Evolutionary conservation across 2,113 vertebrate species (phyloP), one percentile per base, ranked within the genome.

Genomic region (Suricata suricatta): DNA sequence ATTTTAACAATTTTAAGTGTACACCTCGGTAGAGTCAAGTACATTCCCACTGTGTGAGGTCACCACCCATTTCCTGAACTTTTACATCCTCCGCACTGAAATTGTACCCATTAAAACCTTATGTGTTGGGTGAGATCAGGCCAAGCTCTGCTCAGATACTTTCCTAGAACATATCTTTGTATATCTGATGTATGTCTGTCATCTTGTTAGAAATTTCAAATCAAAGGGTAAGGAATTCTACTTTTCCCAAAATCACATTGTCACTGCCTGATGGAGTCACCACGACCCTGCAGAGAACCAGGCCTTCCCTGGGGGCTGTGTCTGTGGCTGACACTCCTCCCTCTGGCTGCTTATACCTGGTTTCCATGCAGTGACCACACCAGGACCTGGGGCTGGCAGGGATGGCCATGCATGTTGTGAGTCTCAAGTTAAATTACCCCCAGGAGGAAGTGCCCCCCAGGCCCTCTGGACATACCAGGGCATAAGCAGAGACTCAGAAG

Each of bases 181-280:
- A 25, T 68, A 5, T 0, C 64, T 38, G 54, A 21, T 11, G 1
- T 16, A 14, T 6, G 1, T 83, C 83, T 72, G 0, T 3, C 14
- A 23, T 69, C 63, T 89, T 33, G 13, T 52, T 35, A 17, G 27
- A 89, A 9, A 63, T 82, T 89, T 77, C 60, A 66, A 2, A 47
- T 74, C 79, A 87, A 76, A 77, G 15, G 16, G 33, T 64, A 54
- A 94, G 52, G 41, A 33, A 16, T 60, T 57, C 15, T 0, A 44
- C 38, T 63, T 81, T 64, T 81, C 6, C 16, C 33, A 23, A 86
- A 72, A 72, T 44, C 38, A 68, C 31, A 47, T 3, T 21, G 6
- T 88, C 82, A 9, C 19, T 31, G 47, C 64, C 63, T 50, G 5
- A 38, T 31, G 54, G n/a, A 35, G 3, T 21, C 50, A 0, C n/a